These are phyloP conservation scores for Rhynchomys soricoides DNA, from an alignment of 2,113 vertebrate species.

Conservation along the genomic window DNA sequence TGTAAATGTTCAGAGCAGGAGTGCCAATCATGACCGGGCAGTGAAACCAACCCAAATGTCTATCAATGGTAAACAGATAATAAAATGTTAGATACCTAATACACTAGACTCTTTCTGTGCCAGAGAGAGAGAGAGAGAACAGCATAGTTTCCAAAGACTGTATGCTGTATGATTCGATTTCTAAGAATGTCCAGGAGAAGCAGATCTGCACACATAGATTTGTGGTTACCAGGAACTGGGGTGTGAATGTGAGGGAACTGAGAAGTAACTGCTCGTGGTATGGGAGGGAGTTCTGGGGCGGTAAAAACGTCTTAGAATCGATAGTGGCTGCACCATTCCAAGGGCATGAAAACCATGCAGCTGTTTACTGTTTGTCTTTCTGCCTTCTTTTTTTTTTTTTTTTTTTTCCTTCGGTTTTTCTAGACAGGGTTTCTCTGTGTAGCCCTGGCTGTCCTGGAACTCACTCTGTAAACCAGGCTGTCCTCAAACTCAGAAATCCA, in stretches of 20 bases:
- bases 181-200: slow-evolving; percentile 5
- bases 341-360: background rate
- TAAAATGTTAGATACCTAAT: background rate
- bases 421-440: no score
- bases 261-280: slow-evolving; percentile 6
- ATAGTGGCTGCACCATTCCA: background rate
- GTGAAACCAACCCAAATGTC: background rate
- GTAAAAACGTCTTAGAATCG: slow-evolving; percentile 16
- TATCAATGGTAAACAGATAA: background rate
- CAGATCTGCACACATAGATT: background rate
- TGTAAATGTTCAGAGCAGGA: background rate
- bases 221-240: background rate
- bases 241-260: background rate
- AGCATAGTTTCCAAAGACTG: background rate
- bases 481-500: no score
- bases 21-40: background rate
- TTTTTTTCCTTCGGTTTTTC: no score
- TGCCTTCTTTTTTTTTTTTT: no score
- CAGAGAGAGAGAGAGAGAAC: background rate
- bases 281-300: background rate
- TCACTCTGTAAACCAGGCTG: no score
- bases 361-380: background rate
- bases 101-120: background rate
- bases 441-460: no score
- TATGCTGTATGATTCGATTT: background rate